These are phyloP conservation scores for Myotis yumanensis DNA, from an alignment of 2,113 vertebrate genomes.

Conservation along the genomic window DNA sequence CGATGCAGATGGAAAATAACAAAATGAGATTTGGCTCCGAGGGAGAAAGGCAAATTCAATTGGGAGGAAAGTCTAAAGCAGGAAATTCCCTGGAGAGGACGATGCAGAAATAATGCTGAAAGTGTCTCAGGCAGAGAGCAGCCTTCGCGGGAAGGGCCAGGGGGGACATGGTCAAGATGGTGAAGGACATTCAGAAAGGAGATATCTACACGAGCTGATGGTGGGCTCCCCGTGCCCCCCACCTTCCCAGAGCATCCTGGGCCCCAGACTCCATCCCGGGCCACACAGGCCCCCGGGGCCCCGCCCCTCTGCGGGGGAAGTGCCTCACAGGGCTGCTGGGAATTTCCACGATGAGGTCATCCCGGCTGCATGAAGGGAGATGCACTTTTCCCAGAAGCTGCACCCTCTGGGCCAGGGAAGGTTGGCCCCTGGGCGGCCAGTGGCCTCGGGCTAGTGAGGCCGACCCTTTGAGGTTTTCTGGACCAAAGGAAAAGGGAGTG, in stretches of 20 bases:
- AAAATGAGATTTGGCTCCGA: slow-evolving; percentile 63
- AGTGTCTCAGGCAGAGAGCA: neutral
- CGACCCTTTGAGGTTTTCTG: neutral
- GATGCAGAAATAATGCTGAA: slow-evolving; percentile 23
- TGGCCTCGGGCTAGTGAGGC: neutral
- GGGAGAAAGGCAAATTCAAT: slow-evolving; percentile 71
- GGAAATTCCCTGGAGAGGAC: slow-evolving; percentile 57
- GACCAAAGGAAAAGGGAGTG: neutral
- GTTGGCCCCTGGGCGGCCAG: neutral
- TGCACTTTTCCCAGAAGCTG: neutral
- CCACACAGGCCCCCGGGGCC: neutral
- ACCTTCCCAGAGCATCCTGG: accelerated
- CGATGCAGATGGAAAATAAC: slow-evolving; percentile 59
- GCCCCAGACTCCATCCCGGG: neutral
- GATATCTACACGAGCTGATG: accelerated
- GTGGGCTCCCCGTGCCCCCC: neutral
- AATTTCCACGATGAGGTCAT: neutral
- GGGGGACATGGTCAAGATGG: neutral
- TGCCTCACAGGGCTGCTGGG: neutral
- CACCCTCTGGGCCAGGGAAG: neutral
- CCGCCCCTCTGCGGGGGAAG: neutral
- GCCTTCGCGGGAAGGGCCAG: neutral
- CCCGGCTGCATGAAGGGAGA: neutral
- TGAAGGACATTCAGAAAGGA: neutral
- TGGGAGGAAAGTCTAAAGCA: slow-evolving; percentile 62